Evolutionary conservation across 2,113 vertebrate species (phyloP).

Genomic region (Urocynchramus pylzowi): DNA sequence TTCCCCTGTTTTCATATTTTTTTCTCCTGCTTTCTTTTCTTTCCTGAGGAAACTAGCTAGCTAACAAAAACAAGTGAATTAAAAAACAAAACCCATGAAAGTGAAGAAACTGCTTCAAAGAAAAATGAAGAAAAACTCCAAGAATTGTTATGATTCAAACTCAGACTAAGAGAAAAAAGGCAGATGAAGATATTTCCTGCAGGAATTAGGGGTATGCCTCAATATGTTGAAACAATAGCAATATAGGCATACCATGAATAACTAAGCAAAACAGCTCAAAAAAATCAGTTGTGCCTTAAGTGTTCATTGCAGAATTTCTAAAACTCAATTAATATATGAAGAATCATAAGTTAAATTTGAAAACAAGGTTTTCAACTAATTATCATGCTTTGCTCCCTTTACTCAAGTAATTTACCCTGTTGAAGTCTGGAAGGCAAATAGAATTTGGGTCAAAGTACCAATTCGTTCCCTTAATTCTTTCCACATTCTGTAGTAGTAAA

Average conservation of each 20-base stretch:
- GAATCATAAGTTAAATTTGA: not conserved
- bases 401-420: not conserved
- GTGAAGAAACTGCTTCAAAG: not conserved
- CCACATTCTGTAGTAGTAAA: not conserved
- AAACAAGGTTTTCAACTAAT: not conserved
- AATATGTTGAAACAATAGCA: not conserved
- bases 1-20: not conserved
- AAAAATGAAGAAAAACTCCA: not conserved
- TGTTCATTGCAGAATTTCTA: not conserved
- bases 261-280: not conserved
- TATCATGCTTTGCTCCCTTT: not conserved
- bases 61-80: not conserved
- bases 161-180: not conserved
- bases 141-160: not conserved
- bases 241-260: not conserved
- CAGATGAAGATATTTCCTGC: not conserved
- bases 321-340: not conserved
- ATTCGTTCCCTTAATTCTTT: not conserved
- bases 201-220: not conserved
- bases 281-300: not conserved
- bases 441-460: not conserved
- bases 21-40: not conserved
- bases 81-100: not conserved
- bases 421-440: not conserved
- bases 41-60: not conserved